Evolutionary conservation across 2,888 invertebrate species (phyloP).

Genomic region (Listrodromus nycthemerus): DNA sequence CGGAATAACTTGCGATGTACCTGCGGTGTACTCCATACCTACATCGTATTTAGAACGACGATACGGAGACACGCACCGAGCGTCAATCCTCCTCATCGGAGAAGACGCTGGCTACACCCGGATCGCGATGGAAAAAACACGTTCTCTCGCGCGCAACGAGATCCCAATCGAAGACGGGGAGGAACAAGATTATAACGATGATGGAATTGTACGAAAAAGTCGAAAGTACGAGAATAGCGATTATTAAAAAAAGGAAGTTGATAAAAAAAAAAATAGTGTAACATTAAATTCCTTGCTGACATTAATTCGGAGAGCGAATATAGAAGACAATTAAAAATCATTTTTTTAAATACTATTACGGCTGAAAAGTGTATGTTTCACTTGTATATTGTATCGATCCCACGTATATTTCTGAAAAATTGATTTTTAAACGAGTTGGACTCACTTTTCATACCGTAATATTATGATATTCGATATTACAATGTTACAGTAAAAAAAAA

Average conservation of each 20-base stretch:
- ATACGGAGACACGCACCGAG: slow-evolving; percentile 20
- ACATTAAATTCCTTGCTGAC: too few species aligned
- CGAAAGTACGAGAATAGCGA: background rate
- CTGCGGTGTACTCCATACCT: slow-evolving; percentile 53
- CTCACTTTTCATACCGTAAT: too few species aligned
- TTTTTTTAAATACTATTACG: background rate
- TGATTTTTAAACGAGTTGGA: too few species aligned
- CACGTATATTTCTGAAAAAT: too few species aligned
- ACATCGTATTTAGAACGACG: slow-evolving; percentile 62
- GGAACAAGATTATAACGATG: background rate
- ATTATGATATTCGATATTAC: too few species aligned
- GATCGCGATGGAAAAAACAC: slow-evolving; percentile 5
- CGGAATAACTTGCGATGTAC: slow-evolving; percentile 15
- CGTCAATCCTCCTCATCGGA: slow-evolving; percentile 35
- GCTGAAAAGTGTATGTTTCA: too few species aligned
- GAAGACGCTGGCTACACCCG: slow-evolving; percentile 34
- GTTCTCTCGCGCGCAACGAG: slow-evolving; percentile 2
- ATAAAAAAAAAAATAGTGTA: too few species aligned
- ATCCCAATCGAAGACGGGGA: background rate
- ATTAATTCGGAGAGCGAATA: background rate
- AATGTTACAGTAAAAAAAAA: background rate
- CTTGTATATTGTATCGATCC: background rate
- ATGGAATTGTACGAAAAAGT: background rate
- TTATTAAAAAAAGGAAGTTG: background rate
- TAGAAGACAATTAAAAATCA: background rate